Evolutionary conservation across 2,888 invertebrate genomes (phyloP), one percentile per base, ranked within the genome.

Genomic region (Leucophenga maculata): DNA sequence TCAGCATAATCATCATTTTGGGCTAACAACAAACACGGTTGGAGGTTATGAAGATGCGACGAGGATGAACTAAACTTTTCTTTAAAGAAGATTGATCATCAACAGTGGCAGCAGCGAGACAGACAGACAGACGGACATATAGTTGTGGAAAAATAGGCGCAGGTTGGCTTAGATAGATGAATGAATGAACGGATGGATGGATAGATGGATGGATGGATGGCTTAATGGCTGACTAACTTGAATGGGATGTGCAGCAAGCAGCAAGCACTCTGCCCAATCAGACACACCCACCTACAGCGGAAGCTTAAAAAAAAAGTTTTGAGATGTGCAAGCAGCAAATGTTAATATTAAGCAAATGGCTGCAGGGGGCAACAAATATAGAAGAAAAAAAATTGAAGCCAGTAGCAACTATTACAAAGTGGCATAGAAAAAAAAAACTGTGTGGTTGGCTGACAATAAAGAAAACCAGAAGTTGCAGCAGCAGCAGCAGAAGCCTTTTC

Each of bases 231-330:
- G 26, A 26, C 26, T 26, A 3, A 26, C 26, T 26, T 26, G 39
- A 11, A 11, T 39, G 11, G 39, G 39, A 6, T 39, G n/a, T n/a
- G 67, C 20, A 18, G 6, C 44, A 44, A 50, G 48, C 65, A 65
- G 22, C 26, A 60, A 46, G n/a, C 65, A 65, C 82, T 82, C 78
- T 72, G 72, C 73, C 76, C 82, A 78, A 78, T 80, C 82, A 74
- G 79, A 79, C 81, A 82, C 81, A 80, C 81, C 81, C 83, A 81
- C 81, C 80, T 77, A 74, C 72, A 76, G 78, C 77, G 67, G 66
- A 73, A 70, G n/a, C n/a, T n/a, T n/a, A n/a, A n/a, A n/a, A n/a
- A n/a, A n/a, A n/a, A n/a, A n/a, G 74, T 73, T 71, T 79, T 73
- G 73, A 74, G 72, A 59, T 18, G 31, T 54, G 67, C 65, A 74